These are phyloP conservation scores for Pseudomyrmex dendroicus DNA, from an alignment of 1,140 invertebrate genomes.

Conservation along the genomic window DNA sequence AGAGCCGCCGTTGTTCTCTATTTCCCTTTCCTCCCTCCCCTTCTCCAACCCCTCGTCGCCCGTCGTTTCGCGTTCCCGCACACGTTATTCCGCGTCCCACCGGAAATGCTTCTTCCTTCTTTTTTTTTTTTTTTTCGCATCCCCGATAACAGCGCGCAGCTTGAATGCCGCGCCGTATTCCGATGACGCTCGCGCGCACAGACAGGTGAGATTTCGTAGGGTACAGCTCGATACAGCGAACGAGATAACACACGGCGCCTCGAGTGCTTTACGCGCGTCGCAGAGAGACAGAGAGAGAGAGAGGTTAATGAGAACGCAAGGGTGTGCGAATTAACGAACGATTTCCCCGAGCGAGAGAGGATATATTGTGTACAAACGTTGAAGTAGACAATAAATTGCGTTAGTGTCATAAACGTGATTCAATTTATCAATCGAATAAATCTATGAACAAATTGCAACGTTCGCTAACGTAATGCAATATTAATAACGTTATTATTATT, in stretches of 20 bases:
- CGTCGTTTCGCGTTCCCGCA: not conserved
- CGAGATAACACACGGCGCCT: conserved; percentile 20
- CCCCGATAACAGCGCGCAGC: conserved; percentile 40
- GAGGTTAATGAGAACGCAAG: conserved; percentile 40
- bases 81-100: conserved; percentile 26
- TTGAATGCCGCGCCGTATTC: conserved; percentile 33
- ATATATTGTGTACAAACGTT: not conserved
- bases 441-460: conserved; percentile 28
- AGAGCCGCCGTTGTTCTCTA: not conserved
- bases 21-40: not conserved
- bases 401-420: conserved; percentile 9
- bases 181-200: not conserved
- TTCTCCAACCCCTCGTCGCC: not conserved
- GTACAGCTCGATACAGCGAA: conserved; percentile 20
- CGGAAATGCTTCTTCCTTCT: conserved; percentile 14
- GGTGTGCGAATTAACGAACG: conserved; percentile 30
- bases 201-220: conserved; percentile 55
- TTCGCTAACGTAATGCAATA: not conserved
- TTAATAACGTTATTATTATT: conserved; percentile 24
- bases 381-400: conserved; percentile 42
- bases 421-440: conserved; percentile 44
- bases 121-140: not conserved
- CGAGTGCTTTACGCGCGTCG: conserved; percentile 17
- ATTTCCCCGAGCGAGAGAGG: conserved; percentile 7
- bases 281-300: not conserved